Conservation (phyloP, 2,888 invertebrate genomes). For the Malthinus flaveolus region DNA sequence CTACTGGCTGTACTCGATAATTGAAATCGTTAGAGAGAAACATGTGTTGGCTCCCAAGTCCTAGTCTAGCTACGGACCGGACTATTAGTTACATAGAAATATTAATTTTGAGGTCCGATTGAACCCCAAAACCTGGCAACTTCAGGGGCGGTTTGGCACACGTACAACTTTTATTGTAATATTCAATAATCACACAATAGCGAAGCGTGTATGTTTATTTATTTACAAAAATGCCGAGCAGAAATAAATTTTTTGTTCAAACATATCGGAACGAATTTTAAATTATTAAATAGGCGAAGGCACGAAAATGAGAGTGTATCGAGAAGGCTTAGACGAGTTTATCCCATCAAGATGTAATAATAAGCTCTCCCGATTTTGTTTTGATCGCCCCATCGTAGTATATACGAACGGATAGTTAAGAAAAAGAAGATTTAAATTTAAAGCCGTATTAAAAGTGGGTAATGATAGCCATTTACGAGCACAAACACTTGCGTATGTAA, state of each 20-base stretch:
- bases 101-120: conserved; percentile 12
- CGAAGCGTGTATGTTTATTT: too few species aligned
- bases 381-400: too few species aligned
- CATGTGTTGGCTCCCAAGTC: not conserved
- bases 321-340: too few species aligned
- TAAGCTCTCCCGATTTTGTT: not conserved
- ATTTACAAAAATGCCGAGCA: too few species aligned
- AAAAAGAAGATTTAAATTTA: conserved; percentile 9
- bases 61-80: not conserved
- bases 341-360: not conserved
- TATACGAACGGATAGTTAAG: conserved; percentile 2
- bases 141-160: conserved; percentile 1
- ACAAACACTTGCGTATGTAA: conserved; percentile 14
- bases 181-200: too few species aligned
- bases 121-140: conserved; percentile 1
- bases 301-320: too few species aligned
- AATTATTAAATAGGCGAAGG: too few species aligned
- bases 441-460: conserved; percentile 13
- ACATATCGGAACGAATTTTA: too few species aligned
- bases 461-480: conserved; percentile 12
- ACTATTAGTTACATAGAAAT: conserved; percentile 14
- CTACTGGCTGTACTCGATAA: not conserved
- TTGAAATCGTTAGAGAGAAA: conserved; percentile 6
- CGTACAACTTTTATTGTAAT: conserved; percentile 15
- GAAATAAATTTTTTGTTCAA: too few species aligned